Percentiles rank a stretch among this genome's conserved stretches.
Evolutionary conservation across 2,888 invertebrate genomes (phyloP).

Genomic region (Drosophila pseudotalamancana): DNA sequence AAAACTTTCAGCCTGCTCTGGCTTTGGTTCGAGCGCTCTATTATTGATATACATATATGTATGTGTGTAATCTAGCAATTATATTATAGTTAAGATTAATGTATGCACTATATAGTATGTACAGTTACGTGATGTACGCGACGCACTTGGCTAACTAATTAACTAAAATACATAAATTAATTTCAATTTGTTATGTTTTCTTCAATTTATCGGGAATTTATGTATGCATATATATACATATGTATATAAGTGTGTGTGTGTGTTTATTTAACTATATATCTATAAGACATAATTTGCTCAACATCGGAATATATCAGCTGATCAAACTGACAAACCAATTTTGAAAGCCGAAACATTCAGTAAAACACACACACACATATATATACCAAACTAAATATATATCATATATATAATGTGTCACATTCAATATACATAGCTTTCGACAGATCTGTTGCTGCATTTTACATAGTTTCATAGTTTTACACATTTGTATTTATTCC

Average conservation of each 20-base stretch:
- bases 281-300: constrained; percentile 35
- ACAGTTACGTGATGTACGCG: constrained; percentile 20
- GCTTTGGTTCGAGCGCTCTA: constrained; percentile 43
- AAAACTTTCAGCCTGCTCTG: constrained; percentile 40
- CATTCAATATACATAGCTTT: too few relatives aligned
- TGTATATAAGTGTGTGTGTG: constrained; percentile 3
- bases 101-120: constrained; percentile 12
- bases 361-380: neutral
- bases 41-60: constrained; percentile 12
- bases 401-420: too few relatives aligned
- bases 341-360: neutral
- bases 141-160: constrained; percentile 35
- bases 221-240: constrained; percentile 4
- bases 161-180: constrained; percentile 33
- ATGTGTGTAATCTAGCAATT: constrained; percentile 11
- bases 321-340: constrained; percentile 25
- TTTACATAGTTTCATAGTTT: too few relatives aligned
- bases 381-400: too few relatives aligned
- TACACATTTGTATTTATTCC: neutral
- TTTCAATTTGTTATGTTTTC: constrained; percentile 4
- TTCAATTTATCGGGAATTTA: constrained; percentile 4
- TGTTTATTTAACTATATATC: constrained; percentile 10
- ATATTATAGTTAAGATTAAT: constrained; percentile 3
- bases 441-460: too few relatives aligned
- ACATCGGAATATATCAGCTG: constrained; percentile 19